Evolutionary conservation across 2,888 invertebrate species (phyloP), one percentile per base, ranked within the genome.

Genomic region (Spilarctia lutea): DNA sequence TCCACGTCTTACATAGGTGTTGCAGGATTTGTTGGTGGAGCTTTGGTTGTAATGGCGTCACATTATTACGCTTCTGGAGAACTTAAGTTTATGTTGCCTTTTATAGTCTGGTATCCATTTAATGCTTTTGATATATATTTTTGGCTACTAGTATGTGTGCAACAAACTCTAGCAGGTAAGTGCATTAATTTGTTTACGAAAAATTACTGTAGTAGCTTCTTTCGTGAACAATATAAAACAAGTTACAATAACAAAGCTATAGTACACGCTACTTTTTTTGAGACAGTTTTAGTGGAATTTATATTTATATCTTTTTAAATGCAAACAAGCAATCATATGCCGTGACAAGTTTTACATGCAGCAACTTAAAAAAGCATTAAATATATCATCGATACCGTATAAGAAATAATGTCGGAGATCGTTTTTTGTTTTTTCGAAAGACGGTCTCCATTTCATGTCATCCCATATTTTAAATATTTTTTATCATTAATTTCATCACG

Each of bases 101-200:
- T 89, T 77, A 13, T 86, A 10, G 27, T 88, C 27, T 85, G 84
- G 77, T 93, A 91, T 86, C 92, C 92, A 7, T 92, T 92, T 77
- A 86, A 93, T 81, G 80, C 76, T 24, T 84, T 76, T 4, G 81
- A 87, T 76, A 77, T 87, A 39, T 75, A 76, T n/a, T 73, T 83
- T 71, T 93, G 86, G 84, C 88, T 88, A 0, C 78, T 91, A 65
- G 81, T 83, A 48, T 92, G 87, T 81, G 0, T 88, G 52, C 82
- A 86, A 70, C 87, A 90, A 76, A 71, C 90, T 20, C 89, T 85
- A 85, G 67, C 87, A 82, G 89, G 92, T 92, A 78, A 83, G 82
- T 73, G 24, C 2, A n/a, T 20, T 67, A 27, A 27, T 18, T 45
- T 45, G 3, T 27, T n/a, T 67, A 42, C 60, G 60, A 27, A 60